Conservation (phyloP, 2,888 invertebrate species). For the Pelosia muscerda region DNA sequence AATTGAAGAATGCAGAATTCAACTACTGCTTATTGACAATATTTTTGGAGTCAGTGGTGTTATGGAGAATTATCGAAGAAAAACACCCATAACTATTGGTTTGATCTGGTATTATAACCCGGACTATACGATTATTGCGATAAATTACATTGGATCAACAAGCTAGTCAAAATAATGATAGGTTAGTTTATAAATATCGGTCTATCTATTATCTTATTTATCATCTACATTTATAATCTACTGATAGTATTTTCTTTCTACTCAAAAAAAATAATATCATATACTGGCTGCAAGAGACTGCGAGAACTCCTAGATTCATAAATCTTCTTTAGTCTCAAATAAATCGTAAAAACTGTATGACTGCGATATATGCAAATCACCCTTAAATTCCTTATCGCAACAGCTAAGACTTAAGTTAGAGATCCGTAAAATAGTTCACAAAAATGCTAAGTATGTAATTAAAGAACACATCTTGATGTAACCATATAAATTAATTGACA, state of each 20-base stretch:
- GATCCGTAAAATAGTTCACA: constrained; percentile 21
- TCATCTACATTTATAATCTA: too few species aligned
- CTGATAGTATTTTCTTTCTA: too few species aligned
- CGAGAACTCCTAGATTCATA: neutral
- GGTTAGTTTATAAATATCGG: neutral
- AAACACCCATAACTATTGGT: too few species aligned
- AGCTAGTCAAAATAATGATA: neutral
- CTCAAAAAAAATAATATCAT: too few species aligned
- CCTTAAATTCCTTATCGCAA: neutral
- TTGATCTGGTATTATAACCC: neutral
- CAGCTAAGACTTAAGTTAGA: constrained; percentile 22
- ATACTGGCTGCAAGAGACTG: neutral
- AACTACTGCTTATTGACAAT: too few species aligned
- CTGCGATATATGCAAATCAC: neutral
- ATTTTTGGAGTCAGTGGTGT: too few species aligned
- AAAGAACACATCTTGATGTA: constrained; percentile 52
- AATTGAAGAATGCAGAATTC: too few species aligned
- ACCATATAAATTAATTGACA: constrained; percentile 63
- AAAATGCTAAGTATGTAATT: constrained; percentile 51
- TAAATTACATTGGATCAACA: neutral
- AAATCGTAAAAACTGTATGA: neutral
- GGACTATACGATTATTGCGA: neutral
- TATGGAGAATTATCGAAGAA: too few species aligned
- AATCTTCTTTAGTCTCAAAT: neutral
- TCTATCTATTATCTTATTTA: too few species aligned